Conservation (phyloP, 2,797 vertebrate species). For the Vireo griseus region DNA sequence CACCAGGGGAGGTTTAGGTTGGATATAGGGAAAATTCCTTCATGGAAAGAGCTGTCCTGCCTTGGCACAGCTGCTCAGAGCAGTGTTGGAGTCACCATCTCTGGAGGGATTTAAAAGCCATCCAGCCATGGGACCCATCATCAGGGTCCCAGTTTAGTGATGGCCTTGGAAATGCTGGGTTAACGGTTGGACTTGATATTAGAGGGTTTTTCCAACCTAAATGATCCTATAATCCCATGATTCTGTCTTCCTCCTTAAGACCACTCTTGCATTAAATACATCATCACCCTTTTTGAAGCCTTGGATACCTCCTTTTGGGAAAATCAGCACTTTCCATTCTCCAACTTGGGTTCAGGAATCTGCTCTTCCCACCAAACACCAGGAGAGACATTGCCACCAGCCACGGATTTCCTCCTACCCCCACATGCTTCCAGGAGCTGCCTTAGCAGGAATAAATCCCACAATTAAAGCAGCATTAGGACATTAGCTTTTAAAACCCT, state of each 20-base stretch:
- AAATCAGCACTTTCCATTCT: background rate
- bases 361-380: background rate
- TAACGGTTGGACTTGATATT: background rate
- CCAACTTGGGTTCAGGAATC: background rate
- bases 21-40: fast-evolving
- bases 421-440: background rate
- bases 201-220: background rate
- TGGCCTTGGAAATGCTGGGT: background rate
- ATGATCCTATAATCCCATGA: background rate
- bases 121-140: no score
- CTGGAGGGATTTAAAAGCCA: background rate
- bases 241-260: background rate
- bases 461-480: slow-evolving; percentile 61
- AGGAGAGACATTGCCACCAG: fast-evolving
- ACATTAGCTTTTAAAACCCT: slow-evolving; percentile 59
- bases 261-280: background rate
- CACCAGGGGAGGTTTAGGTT: background rate
- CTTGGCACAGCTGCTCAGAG: background rate
- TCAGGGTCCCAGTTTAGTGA: no score
- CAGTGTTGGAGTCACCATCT: background rate
- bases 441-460: slow-evolving; percentile 30
- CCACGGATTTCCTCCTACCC: background rate
- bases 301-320: background rate
- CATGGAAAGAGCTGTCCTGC: background rate
- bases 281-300: background rate